Percentiles rank a stretch among this genome's conserved stretches.
These are phyloP conservation scores for Butastur rufipennis DNA, from an alignment of 2,113 vertebrate species.

Conservation along the genomic window DNA sequence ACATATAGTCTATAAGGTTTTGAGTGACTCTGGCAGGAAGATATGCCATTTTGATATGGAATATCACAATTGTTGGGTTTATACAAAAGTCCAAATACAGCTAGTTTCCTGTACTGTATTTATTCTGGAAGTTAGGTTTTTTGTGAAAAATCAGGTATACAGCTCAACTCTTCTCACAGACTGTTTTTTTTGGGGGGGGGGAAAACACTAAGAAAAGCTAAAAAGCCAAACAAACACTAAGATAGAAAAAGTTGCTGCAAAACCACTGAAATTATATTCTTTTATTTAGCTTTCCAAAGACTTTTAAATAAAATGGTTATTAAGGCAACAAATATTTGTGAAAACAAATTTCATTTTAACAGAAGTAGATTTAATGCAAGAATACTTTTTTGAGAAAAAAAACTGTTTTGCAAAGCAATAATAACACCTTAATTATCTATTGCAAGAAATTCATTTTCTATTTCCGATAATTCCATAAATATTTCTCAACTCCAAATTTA, in stretches of 20 bases:
- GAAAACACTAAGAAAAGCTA: not conserved
- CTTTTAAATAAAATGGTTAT: not conserved
- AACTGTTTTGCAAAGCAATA: not conserved
- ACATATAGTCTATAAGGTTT: not conserved
- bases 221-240: not conserved
- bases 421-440: not conserved
- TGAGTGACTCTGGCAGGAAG: not conserved
- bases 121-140: not conserved
- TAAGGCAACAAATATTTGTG: not conserved
- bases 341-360: not conserved
- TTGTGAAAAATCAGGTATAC: not conserved
- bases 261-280: not conserved
- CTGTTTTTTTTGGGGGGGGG: not conserved
- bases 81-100: not conserved
- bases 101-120: not conserved
- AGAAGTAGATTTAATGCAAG: not conserved
- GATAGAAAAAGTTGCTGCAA: not conserved
- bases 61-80: not conserved
- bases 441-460: not conserved
- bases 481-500: not conserved
- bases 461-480: not conserved
- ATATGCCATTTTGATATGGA: not conserved
- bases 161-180: not conserved
- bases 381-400: not conserved
- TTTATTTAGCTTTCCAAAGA: not conserved